Evolutionary conservation across 2,113 vertebrate genomes (phyloP).

Genomic region (Nothobranchius furzeri): DNA sequence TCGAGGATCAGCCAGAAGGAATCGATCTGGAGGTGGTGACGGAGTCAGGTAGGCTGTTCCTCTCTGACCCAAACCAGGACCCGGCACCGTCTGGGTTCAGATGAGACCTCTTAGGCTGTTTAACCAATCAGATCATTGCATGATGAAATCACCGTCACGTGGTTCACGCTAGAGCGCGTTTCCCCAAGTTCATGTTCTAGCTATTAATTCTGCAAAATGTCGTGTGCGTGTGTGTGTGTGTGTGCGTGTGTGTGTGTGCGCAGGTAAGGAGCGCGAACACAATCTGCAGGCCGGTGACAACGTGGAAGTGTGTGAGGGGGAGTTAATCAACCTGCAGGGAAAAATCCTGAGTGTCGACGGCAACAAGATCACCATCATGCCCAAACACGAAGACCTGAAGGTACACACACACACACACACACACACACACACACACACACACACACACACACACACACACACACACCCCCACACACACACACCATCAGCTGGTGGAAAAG

Average conservation of each 20-base stretch:
- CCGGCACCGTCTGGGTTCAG: too few relatives aligned
- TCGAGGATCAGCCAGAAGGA: constrained; percentile 95
- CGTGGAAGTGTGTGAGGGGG: constrained; percentile 95
- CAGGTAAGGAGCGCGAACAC: constrained; percentile 94
- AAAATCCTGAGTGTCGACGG: constrained; percentile 95
- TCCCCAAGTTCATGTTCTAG: too few relatives aligned
- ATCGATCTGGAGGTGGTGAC: constrained; percentile 97
- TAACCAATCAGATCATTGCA: too few relatives aligned
- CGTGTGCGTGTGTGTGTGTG: background rate
- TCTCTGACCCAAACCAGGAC: too few relatives aligned
- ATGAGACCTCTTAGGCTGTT: too few relatives aligned
- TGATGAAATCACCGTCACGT: too few relatives aligned
- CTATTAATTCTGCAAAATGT: too few relatives aligned
- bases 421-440: background rate
- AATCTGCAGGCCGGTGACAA: constrained; percentile 95
- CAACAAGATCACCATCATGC: constrained; percentile 98
- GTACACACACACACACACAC: constrained; percentile 61
- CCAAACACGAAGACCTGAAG: constrained; percentile 96
- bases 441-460: background rate
- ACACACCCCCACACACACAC: too few relatives aligned
- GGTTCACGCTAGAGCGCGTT: too few relatives aligned
- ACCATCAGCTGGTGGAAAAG: too few relatives aligned
- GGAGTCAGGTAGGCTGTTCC: constrained; percentile 81
- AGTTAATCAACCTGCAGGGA: constrained; percentile 96
- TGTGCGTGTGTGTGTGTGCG: too few relatives aligned